A percentile compares a stretch with the other conserved stretches of the same genome.
Conservation (phyloP, 1,140 invertebrate genomes). For the Leucophenga varia region DNA sequence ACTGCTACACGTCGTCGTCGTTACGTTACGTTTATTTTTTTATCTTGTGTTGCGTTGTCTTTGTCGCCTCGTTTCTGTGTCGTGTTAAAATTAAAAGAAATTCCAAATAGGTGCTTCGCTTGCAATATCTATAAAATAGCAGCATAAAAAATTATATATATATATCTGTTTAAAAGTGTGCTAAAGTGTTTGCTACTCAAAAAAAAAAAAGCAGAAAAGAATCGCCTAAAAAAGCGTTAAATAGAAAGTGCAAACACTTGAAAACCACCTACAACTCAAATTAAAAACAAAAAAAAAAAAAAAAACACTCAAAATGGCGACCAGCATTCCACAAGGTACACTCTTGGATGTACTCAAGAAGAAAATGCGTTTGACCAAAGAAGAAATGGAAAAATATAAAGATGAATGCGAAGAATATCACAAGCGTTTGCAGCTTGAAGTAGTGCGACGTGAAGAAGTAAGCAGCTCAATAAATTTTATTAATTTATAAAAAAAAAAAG, state of each 20-base stretch:
- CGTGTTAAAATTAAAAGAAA: constrained; percentile 34
- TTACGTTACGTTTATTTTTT: constrained; percentile 15
- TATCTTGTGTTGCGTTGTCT: background rate
- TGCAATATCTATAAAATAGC: constrained; percentile 31
- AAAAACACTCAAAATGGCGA: constrained; percentile 71
- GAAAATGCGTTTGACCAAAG: constrained; percentile 98
- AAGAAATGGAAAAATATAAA: constrained; percentile 96
- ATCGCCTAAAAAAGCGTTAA: constrained; percentile 1
- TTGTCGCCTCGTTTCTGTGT: constrained; percentile 8
- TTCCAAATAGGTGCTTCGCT: constrained; percentile 28
- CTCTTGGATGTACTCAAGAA: constrained; percentile 96
- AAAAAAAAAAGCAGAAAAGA: too few relatives aligned
- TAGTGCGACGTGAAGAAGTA: constrained; percentile 93
- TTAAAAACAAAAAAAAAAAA: constrained; percentile 46
- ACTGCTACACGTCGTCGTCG: constrained; percentile 19
- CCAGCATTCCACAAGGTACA: constrained; percentile 81
- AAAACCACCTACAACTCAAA: constrained; percentile 45
- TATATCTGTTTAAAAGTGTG: constrained; percentile 26
- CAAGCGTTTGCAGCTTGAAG: constrained; percentile 85
- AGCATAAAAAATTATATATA: constrained; percentile 17
- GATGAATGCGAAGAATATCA: constrained; percentile 92
- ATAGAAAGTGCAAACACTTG: constrained; percentile 34
- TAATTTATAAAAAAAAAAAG: too few relatives aligned
- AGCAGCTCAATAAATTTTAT: constrained; percentile 62
- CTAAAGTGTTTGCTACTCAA: constrained; percentile 21